Conservation (phyloP, 2,113 vertebrate species). For the Verasper variegatus region DNA sequence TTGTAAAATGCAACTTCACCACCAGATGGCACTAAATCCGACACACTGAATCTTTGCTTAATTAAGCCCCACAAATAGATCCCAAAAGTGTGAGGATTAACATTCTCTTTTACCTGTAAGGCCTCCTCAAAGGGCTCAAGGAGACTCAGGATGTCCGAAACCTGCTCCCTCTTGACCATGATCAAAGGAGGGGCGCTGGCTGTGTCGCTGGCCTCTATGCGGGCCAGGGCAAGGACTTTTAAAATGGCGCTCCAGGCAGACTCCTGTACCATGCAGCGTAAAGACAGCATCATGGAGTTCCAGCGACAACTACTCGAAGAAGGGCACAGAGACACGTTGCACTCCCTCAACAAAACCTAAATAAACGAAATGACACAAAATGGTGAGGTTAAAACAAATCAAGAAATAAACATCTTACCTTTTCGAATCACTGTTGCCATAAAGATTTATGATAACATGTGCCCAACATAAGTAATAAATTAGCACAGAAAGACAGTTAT, state of each 20-base stretch:
- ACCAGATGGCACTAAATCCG: no score
- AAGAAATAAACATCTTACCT: background rate
- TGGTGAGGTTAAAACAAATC: background rate
- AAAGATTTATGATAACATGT: no score
- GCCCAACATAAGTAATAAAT: no score
- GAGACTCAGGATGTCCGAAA: slow-evolving; percentile 77
- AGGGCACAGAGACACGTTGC: slow-evolving; percentile 70
- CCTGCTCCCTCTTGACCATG: slow-evolving; percentile 78
- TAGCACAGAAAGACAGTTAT: no score
- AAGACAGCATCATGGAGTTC: slow-evolving; percentile 78
- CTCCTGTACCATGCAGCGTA: slow-evolving; percentile 76
- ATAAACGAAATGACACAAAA: slow-evolving; percentile 3
- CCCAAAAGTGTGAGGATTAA: no score
- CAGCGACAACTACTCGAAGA: slow-evolving; percentile 71
- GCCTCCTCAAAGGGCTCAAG: slow-evolving; percentile 81
- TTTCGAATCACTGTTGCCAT: no score
- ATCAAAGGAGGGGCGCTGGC: slow-evolving; percentile 75
- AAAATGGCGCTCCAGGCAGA: slow-evolving; percentile 71
- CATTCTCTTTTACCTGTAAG: slow-evolving; percentile 67
- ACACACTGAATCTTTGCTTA: no score
- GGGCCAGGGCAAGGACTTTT: slow-evolving; percentile 77
- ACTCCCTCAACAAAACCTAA: slow-evolving; percentile 76
- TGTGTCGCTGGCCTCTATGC: slow-evolving; percentile 70
- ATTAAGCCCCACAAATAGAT: no score
- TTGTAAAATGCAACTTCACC: no score